Evolutionary conservation across 2,797 vertebrate genomes (phyloP).

Genomic region (Betta splendens): DNA sequence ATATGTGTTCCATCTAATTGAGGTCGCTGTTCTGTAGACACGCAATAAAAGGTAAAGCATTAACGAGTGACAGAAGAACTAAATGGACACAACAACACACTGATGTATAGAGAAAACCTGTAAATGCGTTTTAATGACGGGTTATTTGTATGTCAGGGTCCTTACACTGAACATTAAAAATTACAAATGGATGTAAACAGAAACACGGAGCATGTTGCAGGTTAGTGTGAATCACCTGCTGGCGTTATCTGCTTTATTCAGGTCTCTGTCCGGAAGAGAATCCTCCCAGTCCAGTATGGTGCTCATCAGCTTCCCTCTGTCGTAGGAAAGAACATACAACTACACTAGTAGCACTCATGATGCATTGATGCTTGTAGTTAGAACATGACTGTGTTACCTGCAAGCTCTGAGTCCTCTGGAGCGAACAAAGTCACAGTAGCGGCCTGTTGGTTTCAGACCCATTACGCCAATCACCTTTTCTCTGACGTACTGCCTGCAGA

Average conservation of each 20-base stretch:
- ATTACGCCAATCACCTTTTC: constrained; percentile 93
- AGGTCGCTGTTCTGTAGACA: constrained; percentile 1
- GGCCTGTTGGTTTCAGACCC: constrained; percentile 95
- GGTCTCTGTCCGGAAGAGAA: constrained; percentile 89
- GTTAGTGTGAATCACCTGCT: constrained; percentile 83
- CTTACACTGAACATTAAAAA: background rate
- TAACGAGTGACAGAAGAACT: background rate
- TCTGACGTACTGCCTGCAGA: constrained; percentile 90
- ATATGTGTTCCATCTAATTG: constrained; percentile 5
- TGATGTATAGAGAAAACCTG: constrained; percentile 3
- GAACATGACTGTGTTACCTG: constrained; percentile 79
- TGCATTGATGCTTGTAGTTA: background rate
- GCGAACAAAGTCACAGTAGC: constrained; percentile 89
- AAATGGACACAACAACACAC: constrained; percentile 20
- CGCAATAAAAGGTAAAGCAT: constrained; percentile 1
- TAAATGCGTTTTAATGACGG: constrained; percentile 17
- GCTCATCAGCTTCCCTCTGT: constrained; percentile 92
- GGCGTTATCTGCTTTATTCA: constrained; percentile 89
- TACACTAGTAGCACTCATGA: background rate
- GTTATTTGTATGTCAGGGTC: constrained; percentile 7
- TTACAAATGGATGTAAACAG: background rate
- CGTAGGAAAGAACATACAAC: background rate
- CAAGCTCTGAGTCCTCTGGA: constrained; percentile 91
- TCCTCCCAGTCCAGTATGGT: constrained; percentile 99
- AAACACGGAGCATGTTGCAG: background rate